Percentiles rank a stretch among this genome's conserved stretches.
Conservation (phyloP, 2,113 vertebrate species). For the Anolis sagrei region DNA sequence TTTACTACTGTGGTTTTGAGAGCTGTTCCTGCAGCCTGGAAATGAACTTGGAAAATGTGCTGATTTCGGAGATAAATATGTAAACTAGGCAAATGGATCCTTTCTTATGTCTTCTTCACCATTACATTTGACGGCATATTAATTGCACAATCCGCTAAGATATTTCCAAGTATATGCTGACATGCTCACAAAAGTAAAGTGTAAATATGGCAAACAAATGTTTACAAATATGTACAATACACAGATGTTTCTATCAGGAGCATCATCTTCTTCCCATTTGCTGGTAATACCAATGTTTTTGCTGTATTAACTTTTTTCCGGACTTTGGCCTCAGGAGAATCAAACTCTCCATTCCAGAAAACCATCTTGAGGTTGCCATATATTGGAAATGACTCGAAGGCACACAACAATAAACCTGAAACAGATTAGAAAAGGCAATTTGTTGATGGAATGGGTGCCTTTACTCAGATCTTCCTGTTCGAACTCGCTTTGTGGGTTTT, state of each 20-base stretch:
- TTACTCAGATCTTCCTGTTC: neutral
- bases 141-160: too few relatives aligned
- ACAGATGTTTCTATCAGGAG: neutral
- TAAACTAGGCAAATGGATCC: constrained; percentile 17
- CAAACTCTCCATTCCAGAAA: too few relatives aligned
- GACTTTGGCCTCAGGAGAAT: constrained; percentile 54
- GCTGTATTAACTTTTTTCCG: constrained; percentile 39
- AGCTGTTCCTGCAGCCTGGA: constrained; percentile 11
- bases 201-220: neutral
- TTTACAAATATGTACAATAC: neutral
- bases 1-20: constrained; percentile 1
- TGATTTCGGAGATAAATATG: constrained; percentile 26
- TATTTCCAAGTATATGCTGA: neutral
- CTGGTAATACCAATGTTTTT: constrained; percentile 32
- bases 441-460: neutral
- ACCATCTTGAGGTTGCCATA: too few relatives aligned
- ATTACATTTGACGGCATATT: neutral
- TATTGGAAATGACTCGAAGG: too few relatives aligned
- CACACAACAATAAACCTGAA: too few relatives aligned
- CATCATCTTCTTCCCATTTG: neutral
- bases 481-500: too few relatives aligned
- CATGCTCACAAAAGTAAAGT: neutral
- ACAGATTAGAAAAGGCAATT: constrained; percentile 20
- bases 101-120: neutral
- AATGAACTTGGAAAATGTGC: constrained; percentile 17